Evolutionary conservation across 1,140 invertebrate genomes (phyloP), one percentile per base, ranked within the genome.

Genomic region (Cydia splendana): DNA sequence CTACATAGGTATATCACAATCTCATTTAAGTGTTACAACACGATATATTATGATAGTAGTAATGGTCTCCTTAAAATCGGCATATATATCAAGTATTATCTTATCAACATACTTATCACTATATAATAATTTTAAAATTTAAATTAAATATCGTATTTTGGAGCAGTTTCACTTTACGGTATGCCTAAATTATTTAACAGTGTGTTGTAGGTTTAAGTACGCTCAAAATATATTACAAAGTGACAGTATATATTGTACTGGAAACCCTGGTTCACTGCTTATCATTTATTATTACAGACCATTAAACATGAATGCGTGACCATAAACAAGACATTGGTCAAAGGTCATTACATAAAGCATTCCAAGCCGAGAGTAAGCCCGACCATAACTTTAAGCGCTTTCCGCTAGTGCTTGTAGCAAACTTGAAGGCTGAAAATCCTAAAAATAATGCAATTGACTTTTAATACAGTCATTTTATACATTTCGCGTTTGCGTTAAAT

Each of bases 251-350:
- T n/a, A 30, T 42, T 42, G 38, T n/a, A 62, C 57, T n/a, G 6
- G 57, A 62, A 62, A 10, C 18, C 9, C 6, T 20, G 9, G 4
- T 62, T 62, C 18, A 20, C 7, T 20, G 57, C 18, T 53, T 53
- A 53, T 62, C 57, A 62, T 62, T 62, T 62, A 24, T 62, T 62
- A 62, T 62, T 62, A 62, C 57, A 62, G 15, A 62, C 15, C 20
- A 62, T 62, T 62, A 62, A 62, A 12, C 20, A 24, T 20, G n/a
- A 24, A 24, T 12, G 57, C 57, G n/a, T 24, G 57, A 62, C 20
- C 7, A 71, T 71, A 71, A 71, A 71, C 30, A 71, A 71, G 67
- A 71, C 30, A 71, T 71, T 71, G 30, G 67, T 45, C 67, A 71
- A 10, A 45, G 7, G 67, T 42, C 67, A 71, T 71, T 71, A 71